Conservation (phyloP, 64 coral and sea anemone genomes). For the Pocillopora verrucosa region DNA sequence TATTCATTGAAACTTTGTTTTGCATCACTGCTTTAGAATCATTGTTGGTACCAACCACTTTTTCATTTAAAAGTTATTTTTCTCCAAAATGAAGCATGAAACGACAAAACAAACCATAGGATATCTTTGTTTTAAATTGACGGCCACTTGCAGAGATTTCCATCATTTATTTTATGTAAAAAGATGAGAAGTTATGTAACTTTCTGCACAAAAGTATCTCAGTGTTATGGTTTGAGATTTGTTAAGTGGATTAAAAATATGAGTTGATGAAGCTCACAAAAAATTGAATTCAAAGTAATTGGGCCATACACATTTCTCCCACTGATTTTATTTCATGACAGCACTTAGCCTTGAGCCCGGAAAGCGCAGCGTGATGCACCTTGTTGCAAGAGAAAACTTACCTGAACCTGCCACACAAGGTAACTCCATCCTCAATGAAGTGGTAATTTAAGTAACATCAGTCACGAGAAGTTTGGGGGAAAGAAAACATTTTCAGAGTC, state of each 20-base stretch:
- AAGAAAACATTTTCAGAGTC: background rate
- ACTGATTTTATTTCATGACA: constrained; percentile 24
- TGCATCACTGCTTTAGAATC: background rate
- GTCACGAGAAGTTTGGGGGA: too few species aligned
- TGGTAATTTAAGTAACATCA: too few species aligned
- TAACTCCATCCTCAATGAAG: background rate
- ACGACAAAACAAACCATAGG: too few species aligned
- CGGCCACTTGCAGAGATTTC: too few species aligned
- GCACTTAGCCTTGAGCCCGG: constrained; percentile 91
- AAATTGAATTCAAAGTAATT: background rate
- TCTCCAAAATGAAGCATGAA: too few species aligned
- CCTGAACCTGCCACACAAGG: constrained; percentile 98
- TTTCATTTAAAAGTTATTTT: background rate
- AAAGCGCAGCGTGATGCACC: constrained; percentile 95
- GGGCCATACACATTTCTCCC: background rate
- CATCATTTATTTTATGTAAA: too few species aligned
- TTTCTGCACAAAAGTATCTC: too few species aligned
- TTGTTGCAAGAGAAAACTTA: constrained; percentile 97
- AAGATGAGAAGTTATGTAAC: too few species aligned
- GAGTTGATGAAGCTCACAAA: too few species aligned
- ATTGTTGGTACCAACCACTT: background rate
- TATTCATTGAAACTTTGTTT: background rate
- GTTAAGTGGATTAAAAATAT: too few species aligned
- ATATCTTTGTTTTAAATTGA: too few species aligned
- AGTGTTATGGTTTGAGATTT: too few species aligned